A percentile compares a stretch with the other conserved stretches of the same genome.
Evolutionary conservation across 2,113 vertebrate genomes (phyloP).

Genomic region (Tetrao urogallus): DNA sequence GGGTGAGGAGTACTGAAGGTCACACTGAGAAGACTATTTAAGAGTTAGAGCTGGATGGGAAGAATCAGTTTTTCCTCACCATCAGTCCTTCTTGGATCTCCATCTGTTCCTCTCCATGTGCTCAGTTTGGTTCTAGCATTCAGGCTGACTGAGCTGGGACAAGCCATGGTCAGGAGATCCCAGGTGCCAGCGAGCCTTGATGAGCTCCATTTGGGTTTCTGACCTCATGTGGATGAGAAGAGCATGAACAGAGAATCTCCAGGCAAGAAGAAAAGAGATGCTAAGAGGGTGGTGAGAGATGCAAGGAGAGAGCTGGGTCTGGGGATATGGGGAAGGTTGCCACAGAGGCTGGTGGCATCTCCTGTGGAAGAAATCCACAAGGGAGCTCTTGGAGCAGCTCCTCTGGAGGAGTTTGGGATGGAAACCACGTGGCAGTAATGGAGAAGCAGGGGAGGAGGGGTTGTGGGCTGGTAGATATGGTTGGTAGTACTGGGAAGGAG

Average conservation of each 20-base stretch:
- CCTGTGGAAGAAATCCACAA: background rate
- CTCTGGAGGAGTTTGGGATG: accelerated
- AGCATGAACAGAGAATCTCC: background rate
- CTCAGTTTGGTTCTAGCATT: background rate
- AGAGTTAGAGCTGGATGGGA: background rate
- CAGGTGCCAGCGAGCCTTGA: background rate
- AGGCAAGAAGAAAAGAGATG: background rate
- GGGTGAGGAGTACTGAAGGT: background rate
- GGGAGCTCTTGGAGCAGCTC: background rate
- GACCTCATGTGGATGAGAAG: background rate
- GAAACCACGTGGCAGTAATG: accelerated
- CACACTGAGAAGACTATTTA: background rate
- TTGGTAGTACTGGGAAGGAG: background rate
- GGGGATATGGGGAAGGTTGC: background rate
- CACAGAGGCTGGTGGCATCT: background rate
- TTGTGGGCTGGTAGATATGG: background rate
- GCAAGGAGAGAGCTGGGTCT: background rate
- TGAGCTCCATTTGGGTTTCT: background rate
- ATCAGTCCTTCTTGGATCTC: background rate
- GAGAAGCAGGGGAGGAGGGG: background rate
- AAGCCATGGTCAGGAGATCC: background rate
- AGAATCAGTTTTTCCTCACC: background rate
- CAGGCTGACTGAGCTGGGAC: background rate
- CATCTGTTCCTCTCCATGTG: background rate
- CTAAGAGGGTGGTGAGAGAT: background rate